Conservation (phyloP, 2,797 vertebrate genomes). For the Sebastes miniatus region DNA sequence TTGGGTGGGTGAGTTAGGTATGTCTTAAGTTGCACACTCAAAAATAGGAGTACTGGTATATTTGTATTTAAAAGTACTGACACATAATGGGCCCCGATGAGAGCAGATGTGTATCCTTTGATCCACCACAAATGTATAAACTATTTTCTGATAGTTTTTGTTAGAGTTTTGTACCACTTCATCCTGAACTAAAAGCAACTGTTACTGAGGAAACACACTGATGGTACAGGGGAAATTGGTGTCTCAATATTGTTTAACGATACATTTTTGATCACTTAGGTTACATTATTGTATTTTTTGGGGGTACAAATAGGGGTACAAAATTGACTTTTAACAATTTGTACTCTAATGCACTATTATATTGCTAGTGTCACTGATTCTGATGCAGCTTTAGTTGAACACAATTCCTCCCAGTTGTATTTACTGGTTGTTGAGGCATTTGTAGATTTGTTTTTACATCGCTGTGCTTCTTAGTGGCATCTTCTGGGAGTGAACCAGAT, state of each 20-base stretch:
- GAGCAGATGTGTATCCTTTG: background rate
- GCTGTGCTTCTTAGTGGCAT: background rate
- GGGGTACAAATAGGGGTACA: background rate
- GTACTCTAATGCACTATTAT: background rate
- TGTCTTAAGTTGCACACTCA: background rate
- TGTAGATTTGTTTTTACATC: background rate
- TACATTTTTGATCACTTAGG: background rate
- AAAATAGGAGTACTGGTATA: background rate
- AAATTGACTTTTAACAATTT: background rate
- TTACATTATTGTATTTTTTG: background rate
- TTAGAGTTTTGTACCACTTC: background rate
- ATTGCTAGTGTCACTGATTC: background rate
- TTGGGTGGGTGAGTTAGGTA: background rate
- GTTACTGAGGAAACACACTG: background rate
- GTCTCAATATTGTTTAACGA: background rate
- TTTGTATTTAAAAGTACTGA: background rate
- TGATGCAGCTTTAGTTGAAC: background rate
- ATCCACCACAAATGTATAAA: background rate
- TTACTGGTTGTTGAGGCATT: background rate
- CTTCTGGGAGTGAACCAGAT: background rate
- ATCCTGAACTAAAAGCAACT: background rate
- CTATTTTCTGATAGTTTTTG: background rate
- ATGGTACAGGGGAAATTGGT: background rate
- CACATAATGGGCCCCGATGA: background rate
- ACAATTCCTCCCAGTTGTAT: background rate